Conservation (phyloP, 2,113 vertebrate species). For the Suricata suricatta region DNA sequence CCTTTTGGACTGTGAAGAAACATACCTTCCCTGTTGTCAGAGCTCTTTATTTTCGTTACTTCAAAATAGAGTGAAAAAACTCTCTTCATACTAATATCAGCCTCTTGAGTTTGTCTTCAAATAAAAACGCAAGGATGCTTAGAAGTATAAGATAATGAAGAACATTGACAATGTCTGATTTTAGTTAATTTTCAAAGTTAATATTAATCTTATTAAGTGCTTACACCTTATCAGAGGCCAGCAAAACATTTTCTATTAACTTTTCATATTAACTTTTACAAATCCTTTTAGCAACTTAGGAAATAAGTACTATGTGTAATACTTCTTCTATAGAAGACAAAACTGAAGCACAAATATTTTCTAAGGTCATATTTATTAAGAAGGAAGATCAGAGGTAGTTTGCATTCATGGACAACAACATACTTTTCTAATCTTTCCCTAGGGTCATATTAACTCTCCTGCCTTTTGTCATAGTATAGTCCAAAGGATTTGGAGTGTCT, state of each 20-base stretch:
- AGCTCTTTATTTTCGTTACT: not conserved
- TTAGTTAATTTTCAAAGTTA: not conserved
- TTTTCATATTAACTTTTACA: not conserved
- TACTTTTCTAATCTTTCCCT: not conserved
- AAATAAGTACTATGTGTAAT: not conserved
- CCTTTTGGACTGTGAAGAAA: not conserved
- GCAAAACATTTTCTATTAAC: not conserved
- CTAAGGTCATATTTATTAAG: not conserved
- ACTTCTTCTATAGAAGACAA: constrained; percentile 3
- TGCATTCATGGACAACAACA: not conserved
- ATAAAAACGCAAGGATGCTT: not conserved
- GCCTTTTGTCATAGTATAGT: not conserved
- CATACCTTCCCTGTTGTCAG: not conserved
- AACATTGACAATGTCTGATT: not conserved
- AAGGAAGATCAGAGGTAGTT: not conserved
- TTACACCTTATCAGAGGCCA: not conserved
- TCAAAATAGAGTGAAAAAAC: not conserved
- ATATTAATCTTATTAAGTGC: not conserved
- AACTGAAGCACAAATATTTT: not conserved
- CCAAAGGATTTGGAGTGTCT: not conserved
- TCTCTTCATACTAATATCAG: not conserved
- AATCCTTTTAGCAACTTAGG: not conserved
- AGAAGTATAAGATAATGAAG: not conserved
- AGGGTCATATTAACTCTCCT: not conserved
- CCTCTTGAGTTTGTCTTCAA: not conserved